Conservation (phyloP, 2,113 vertebrate species). For the Sporophila hypoxantha region DNA sequence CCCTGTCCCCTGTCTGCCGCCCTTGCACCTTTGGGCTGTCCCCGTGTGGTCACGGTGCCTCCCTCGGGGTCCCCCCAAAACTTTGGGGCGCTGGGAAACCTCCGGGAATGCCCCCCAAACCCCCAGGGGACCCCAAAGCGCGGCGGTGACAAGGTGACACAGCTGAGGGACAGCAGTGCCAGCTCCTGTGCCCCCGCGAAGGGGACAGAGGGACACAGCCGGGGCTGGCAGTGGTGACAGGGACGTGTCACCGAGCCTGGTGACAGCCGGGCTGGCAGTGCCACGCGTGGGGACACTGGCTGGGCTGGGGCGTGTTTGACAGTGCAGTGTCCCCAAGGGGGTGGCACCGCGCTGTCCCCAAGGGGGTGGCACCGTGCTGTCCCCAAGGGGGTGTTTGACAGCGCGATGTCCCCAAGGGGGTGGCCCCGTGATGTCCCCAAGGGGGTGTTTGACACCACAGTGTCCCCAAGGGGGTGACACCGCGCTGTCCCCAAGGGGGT, state of each 20-base stretch:
- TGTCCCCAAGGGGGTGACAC: too few species aligned
- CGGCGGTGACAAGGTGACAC: background rate
- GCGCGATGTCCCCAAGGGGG: too few species aligned
- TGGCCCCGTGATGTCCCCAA: too few species aligned
- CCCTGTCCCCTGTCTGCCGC: background rate
- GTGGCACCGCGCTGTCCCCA: background rate
- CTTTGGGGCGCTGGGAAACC: background rate
- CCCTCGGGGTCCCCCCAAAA: background rate
- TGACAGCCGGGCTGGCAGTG: background rate
- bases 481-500: too few species aligned
- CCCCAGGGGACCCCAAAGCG: background rate
- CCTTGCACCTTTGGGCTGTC: background rate
- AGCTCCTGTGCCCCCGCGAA: background rate
- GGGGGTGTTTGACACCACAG: too few species aligned
- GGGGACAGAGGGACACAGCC: background rate
- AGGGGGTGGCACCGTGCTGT: too few species aligned
- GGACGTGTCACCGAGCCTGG: background rate
- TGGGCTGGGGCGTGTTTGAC: too few species aligned
- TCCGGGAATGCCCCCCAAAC: fast-evolving
- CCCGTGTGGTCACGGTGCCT: background rate
- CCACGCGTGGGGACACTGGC: background rate
- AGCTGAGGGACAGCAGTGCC: too few species aligned
- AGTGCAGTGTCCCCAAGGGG: background rate
- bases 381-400: too few species aligned
- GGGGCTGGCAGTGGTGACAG: background rate